Percentiles rank a stretch among this genome's conserved stretches.
Evolutionary conservation across 2,888 invertebrate genomes (phyloP).

Genomic region (Diogma glabrata): DNA sequence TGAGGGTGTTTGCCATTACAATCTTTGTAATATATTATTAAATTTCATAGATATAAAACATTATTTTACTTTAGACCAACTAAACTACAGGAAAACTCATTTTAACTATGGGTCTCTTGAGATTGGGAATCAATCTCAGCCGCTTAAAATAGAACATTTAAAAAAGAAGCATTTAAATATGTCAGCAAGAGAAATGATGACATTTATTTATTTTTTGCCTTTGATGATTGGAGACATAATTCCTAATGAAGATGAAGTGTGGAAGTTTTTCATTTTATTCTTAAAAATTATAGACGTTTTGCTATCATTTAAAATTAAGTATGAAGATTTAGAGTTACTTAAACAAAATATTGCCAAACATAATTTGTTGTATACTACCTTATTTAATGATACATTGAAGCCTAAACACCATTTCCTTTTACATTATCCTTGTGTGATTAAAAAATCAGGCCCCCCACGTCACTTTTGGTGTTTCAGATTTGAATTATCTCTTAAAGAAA

Average conservation of each 20-base stretch:
- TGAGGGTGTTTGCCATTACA: constrained; percentile 3
- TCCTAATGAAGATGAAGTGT: not conserved
- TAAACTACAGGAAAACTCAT: not conserved
- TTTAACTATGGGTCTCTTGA: not conserved
- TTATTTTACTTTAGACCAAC: not conserved
- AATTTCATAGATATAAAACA: not conserved
- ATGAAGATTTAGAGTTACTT: not conserved
- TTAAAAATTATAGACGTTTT: not conserved
- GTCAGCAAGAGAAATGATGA: constrained; percentile 1
- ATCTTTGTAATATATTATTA: not conserved
- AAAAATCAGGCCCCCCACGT: not conserved
- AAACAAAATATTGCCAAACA: not conserved
- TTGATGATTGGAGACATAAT: not conserved
- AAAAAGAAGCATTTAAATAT: not conserved
- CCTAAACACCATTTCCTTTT: not conserved
- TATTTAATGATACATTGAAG: not conserved
- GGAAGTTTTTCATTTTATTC: not conserved
- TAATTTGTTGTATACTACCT: not conserved
- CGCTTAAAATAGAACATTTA: not conserved
- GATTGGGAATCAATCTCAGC: not conserved
- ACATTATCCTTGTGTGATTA: not conserved
- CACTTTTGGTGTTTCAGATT: not conserved
- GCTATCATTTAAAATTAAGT: not conserved
- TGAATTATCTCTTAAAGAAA: not conserved
- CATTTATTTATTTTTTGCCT: not conserved